These are phyloP conservation scores for Papilio elwesi DNA, from an alignment of 2,888 invertebrate genomes.

Conservation along the genomic window DNA sequence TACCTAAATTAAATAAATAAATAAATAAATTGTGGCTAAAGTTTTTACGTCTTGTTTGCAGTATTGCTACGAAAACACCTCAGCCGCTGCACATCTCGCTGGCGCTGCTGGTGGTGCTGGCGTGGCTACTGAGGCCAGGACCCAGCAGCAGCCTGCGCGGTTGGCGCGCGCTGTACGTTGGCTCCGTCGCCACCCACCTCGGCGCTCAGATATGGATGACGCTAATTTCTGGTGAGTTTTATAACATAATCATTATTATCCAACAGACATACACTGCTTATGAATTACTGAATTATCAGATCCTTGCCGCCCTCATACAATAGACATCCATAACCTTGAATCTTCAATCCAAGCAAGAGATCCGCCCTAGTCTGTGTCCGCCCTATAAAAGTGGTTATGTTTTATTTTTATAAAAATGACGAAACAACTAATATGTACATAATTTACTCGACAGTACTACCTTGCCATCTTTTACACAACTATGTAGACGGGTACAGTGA, in stretches of 20 bases:
- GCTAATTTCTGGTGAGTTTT: constrained; percentile 90
- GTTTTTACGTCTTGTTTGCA: constrained; percentile 59
- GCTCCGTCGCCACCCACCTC: constrained; percentile 91
- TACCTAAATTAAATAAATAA: no score
- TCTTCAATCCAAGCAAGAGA: no score
- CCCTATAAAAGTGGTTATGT: neutral
- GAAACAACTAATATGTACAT: neutral
- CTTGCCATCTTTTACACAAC: neutral
- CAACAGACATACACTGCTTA: no score
- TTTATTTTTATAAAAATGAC: neutral
- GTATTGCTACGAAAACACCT: constrained; percentile 88
- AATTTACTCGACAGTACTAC: no score
- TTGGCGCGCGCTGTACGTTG: constrained; percentile 88
- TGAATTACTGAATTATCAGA: no score
- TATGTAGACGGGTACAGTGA: neutral
- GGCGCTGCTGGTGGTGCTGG: constrained; percentile 80
- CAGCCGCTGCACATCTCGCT: constrained; percentile 91
- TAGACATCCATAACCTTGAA: no score
- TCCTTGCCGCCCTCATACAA: no score
- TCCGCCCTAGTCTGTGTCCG: neutral
- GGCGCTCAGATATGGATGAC: constrained; percentile 97
- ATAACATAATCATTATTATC: neutral
- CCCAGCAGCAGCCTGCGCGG: constrained; percentile 61
- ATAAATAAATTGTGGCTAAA: no score
- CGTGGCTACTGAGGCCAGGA: constrained; percentile 68